A percentile compares a stretch with the other conserved stretches of the same genome.
Evolutionary conservation across 2,888 invertebrate species (phyloP).

Genomic region (Netelia melanura): DNA sequence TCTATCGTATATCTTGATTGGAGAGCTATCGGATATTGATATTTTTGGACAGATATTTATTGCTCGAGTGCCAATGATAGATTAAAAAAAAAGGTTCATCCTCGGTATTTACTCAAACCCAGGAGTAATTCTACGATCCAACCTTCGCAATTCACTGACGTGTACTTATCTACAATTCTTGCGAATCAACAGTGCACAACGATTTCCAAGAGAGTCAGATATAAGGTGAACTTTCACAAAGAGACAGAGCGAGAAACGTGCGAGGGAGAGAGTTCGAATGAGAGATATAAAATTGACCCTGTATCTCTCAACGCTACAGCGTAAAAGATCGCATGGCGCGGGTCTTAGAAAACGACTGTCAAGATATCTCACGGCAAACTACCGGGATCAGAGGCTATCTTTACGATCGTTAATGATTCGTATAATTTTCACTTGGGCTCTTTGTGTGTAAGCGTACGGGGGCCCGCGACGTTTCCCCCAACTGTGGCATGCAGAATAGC

Average conservation of each 20-base stretch:
- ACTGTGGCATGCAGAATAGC: conserved; percentile 15
- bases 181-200: not conserved
- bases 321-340: conserved; percentile 51
- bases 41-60: too few relatives aligned
- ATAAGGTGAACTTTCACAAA: conserved; percentile 57
- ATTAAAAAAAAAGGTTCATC: not conserved
- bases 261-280: conserved; percentile 12
- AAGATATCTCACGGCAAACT: conserved; percentile 61
- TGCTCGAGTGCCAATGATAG: too few relatives aligned
- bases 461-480: conserved; percentile 17
- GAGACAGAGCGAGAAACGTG: not conserved
- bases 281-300: conserved; percentile 62
- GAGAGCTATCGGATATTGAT: too few relatives aligned
- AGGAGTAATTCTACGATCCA: not conserved
- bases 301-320: conserved; percentile 2
- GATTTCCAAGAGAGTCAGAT: not conserved
- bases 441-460: conserved; percentile 46
- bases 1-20: too few relatives aligned
- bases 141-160: not conserved
- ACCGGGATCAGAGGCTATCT: conserved; percentile 76
- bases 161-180: not conserved
- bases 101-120: not conserved
- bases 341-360: conserved; percentile 64
- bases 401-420: conserved; percentile 75
- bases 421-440: conserved; percentile 74